Percentiles rank a stretch among this genome's conserved stretches.
These are phyloP conservation scores for Meloidogyne floridensis DNA, from an alignment of 1,140 invertebrate species.

Conservation along the genomic window DNA sequence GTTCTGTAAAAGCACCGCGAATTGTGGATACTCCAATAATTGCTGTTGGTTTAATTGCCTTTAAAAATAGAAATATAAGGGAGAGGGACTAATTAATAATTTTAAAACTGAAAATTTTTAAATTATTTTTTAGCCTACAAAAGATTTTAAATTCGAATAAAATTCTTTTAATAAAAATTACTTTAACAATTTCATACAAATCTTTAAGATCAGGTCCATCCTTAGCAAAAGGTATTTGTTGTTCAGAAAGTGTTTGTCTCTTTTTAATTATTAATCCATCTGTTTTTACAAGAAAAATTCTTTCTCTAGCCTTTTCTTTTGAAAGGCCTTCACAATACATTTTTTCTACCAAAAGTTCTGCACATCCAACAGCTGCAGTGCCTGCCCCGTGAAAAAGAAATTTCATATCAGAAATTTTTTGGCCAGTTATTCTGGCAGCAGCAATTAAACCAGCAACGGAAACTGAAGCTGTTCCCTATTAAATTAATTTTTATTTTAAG, in stretches of 20 bases:
- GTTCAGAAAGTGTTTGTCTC: slow-evolving; percentile 59
- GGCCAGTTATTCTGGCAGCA: slow-evolving; percentile 78
- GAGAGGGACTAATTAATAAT: too few relatives aligned
- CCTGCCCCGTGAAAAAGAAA: slow-evolving; percentile 89
- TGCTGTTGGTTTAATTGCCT: slow-evolving; percentile 77
- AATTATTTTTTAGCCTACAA: background rate
- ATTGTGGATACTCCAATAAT: slow-evolving; percentile 79
- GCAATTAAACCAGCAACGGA: slow-evolving; percentile 86
- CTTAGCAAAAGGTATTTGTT: slow-evolving; percentile 84
- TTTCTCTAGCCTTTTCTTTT: slow-evolving; percentile 76
- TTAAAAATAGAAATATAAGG: background rate
- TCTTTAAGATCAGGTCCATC: slow-evolving; percentile 77
- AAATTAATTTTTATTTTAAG: background rate
- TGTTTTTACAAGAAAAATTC: slow-evolving; percentile 75
- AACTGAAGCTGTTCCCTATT: slow-evolving; percentile 83
- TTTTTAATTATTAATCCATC: slow-evolving; percentile 66
- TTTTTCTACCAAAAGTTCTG: slow-evolving; percentile 77
- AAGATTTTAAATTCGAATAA: slow-evolving; percentile 26
- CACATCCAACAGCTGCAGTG: slow-evolving; percentile 68
- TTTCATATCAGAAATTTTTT: slow-evolving; percentile 78
- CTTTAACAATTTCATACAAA: slow-evolving; percentile 77
- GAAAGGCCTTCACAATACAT: slow-evolving; percentile 71
- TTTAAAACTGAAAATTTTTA: too few relatives aligned
- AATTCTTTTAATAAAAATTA: background rate
- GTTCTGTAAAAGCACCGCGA: slow-evolving; percentile 83